These are phyloP conservation scores for Nematopogon swammerdamellus DNA, from an alignment of 2,888 invertebrate genomes.

Conservation along the genomic window DNA sequence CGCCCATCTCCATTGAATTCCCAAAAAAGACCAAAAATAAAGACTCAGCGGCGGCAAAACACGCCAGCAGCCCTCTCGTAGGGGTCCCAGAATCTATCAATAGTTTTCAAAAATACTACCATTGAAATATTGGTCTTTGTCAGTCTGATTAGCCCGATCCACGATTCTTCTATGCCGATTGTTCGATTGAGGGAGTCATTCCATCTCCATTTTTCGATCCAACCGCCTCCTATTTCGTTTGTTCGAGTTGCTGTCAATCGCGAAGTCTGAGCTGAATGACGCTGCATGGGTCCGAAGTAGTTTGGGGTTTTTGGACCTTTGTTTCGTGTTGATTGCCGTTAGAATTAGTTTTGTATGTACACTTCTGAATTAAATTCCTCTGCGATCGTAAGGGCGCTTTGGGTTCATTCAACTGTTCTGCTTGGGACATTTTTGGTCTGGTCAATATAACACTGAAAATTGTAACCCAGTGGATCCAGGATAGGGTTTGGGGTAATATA, in stretches of 20 bases:
- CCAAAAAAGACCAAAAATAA: conserved; percentile 48
- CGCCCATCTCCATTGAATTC: conserved; percentile 52
- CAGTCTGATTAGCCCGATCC: conserved; percentile 46
- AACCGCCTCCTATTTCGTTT: too few species aligned
- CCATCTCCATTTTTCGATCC: too few species aligned
- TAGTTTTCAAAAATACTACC: conserved; percentile 24
- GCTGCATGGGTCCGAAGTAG: neutral
- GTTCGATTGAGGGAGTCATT: too few species aligned
- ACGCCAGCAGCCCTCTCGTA: neutral
- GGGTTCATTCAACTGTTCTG: too few species aligned
- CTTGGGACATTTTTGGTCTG: neutral
- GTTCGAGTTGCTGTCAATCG: too few species aligned
- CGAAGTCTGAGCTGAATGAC: too few species aligned
- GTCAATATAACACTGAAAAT: too few species aligned
- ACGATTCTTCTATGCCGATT: neutral
- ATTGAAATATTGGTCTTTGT: conserved; percentile 49
- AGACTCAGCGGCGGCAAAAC: conserved; percentile 13
- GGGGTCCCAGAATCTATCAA: conserved; percentile 18
- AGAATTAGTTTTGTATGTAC: neutral
- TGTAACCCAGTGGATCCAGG: too few species aligned
- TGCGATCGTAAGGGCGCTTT: too few species aligned
- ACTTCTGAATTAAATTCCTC: too few species aligned
- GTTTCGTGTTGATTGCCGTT: neutral
- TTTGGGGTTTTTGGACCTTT: neutral
- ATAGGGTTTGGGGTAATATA: too few species aligned